Evolutionary conservation across 2,888 invertebrate species (phyloP).

Genomic region (Diaperis boleti): DNA sequence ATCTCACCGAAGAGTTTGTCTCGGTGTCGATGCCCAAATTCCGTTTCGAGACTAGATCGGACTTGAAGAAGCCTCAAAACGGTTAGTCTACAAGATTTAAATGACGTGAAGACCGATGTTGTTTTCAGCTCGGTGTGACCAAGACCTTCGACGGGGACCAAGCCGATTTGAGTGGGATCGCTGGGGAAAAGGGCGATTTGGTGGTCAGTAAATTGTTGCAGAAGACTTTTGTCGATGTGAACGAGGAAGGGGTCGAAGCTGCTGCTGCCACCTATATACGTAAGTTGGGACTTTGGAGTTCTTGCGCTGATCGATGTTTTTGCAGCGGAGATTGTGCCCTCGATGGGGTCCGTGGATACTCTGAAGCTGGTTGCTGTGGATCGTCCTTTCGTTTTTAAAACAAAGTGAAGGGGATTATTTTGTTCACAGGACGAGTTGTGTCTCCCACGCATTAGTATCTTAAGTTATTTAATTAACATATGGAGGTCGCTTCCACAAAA

Average conservation of each 20-base stretch:
- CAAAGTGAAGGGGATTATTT: constrained; percentile 9
- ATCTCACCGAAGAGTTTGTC: not conserved
- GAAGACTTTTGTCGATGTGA: no score
- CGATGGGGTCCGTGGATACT: constrained; percentile 1
- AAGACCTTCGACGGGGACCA: not conserved
- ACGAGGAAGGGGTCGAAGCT: constrained; percentile 48
- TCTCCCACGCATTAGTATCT: no score
- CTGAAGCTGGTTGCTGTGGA: constrained; percentile 47
- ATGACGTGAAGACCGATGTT: no score
- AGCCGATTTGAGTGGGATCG: not conserved
- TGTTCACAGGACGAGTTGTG: constrained; percentile 7
- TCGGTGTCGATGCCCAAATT: constrained; percentile 11
- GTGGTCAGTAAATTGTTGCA: not conserved
- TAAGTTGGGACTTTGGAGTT: constrained; percentile 11
- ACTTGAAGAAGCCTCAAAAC: not conserved
- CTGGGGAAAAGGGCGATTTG: constrained; percentile 11
- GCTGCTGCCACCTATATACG: constrained; percentile 57
- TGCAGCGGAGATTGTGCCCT: no score
- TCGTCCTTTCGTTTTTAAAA: constrained; percentile 45
- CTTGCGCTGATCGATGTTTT: not conserved
- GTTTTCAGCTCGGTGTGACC: not conserved
- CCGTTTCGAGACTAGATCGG: not conserved
- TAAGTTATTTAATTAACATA: no score
- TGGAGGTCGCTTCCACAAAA: no score
- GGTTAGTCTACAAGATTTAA: not conserved